Evolutionary conservation across 2,888 invertebrate species (phyloP).

Genomic region (Drosophila trichaetosa): DNA sequence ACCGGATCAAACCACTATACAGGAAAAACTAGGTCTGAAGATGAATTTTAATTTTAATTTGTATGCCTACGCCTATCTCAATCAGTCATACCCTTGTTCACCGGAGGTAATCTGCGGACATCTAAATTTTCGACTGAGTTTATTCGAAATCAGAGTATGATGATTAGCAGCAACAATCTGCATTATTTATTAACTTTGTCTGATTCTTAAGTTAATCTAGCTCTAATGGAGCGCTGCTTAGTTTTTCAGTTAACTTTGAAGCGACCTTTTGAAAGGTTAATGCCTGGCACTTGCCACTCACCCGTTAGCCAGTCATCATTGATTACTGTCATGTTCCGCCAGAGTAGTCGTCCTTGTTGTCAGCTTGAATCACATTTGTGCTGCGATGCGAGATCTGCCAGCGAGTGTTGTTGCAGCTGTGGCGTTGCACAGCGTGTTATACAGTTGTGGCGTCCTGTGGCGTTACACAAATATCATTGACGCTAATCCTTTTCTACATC

Average conservation of each 20-base stretch:
- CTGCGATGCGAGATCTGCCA: conserved; percentile 14
- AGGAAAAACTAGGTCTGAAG: too few species aligned
- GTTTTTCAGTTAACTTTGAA: conserved; percentile 36
- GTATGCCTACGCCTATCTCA: too few species aligned
- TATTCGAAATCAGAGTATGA: background rate
- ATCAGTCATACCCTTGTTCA: background rate
- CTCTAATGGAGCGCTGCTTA: background rate
- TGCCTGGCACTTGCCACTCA: conserved; percentile 21
- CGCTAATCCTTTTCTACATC: conserved; percentile 80
- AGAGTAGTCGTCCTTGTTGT: conserved; percentile 32
- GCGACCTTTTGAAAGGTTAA: conserved; percentile 50
- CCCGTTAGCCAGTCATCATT: conserved; percentile 57
- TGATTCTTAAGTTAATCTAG: background rate
- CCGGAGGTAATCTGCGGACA: background rate
- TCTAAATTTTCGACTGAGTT: background rate
- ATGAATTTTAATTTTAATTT: too few species aligned
- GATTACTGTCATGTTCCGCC: conserved; percentile 64
- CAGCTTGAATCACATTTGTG: conserved; percentile 62
- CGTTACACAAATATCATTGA: conserved; percentile 75
- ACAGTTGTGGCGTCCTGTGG: conserved; percentile 5
- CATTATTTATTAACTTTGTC: background rate
- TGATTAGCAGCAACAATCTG: background rate
- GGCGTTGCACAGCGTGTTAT: conserved; percentile 9
- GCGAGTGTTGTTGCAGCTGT: conserved; percentile 12
- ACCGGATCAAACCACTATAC: too few species aligned